Conservation (phyloP, 2,797 vertebrate genomes). For the Gallinago stenura region DNA sequence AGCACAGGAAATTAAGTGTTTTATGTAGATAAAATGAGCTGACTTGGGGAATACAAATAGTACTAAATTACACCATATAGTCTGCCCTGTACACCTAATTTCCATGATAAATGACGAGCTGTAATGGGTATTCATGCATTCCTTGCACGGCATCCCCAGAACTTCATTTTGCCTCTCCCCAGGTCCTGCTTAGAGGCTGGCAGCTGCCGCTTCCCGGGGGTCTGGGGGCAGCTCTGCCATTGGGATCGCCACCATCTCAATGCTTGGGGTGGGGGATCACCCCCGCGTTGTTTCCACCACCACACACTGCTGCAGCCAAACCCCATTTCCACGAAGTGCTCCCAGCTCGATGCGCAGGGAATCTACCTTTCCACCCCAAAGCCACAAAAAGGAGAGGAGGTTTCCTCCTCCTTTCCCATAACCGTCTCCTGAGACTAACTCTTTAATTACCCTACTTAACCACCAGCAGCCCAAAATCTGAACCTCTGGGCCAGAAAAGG, state of each 20-base stretch:
- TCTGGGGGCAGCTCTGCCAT: not conserved
- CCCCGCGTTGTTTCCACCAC: accelerated
- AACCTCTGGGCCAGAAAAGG: not conserved
- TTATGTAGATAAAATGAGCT: constrained; percentile 17
- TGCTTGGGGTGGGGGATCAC: not conserved
- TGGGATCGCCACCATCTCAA: accelerated
- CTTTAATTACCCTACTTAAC: not conserved
- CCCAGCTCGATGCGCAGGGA: accelerated
- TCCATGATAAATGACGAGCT: not conserved
- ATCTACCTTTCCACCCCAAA: not conserved
- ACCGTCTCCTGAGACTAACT: not conserved
- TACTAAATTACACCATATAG: not conserved
- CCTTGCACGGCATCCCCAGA: not conserved
- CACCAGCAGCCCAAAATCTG: not conserved
- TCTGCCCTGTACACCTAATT: not conserved
- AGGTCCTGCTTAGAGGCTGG: accelerated
- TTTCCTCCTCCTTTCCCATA: not conserved
- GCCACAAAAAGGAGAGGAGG: not conserved
- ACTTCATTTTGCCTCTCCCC: not conserved
- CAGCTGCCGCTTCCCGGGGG: accelerated
- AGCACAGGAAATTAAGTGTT: constrained; percentile 7
- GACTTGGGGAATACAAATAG: not conserved
- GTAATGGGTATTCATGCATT: not conserved
- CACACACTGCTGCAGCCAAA: not conserved
- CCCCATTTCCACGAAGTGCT: not conserved